A percentile compares a stretch with the other conserved stretches of the same genome.
Evolutionary conservation across 1,140 invertebrate species (phyloP).

Genomic region (Mamestra configurata): DNA sequence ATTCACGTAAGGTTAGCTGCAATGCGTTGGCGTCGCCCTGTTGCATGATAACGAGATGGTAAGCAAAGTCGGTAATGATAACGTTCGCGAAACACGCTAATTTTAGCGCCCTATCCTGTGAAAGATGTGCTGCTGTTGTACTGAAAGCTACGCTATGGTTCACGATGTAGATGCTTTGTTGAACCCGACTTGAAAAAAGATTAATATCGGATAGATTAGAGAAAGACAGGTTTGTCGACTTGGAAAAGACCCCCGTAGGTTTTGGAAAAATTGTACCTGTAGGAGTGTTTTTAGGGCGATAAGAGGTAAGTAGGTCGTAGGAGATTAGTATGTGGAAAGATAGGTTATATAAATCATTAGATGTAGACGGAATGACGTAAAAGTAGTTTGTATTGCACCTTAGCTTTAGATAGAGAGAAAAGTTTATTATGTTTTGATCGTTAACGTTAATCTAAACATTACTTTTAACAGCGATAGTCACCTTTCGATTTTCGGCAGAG

Average conservation of each 20-base stretch:
- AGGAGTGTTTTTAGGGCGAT: too few species aligned
- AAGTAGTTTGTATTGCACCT: too few species aligned
- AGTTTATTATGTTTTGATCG: background rate
- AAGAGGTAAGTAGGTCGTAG: too few species aligned
- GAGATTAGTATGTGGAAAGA: too few species aligned
- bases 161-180: background rate
- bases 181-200: too few species aligned
- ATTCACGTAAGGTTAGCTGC: background rate
- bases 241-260: too few species aligned
- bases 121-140: background rate
- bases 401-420: too few species aligned
- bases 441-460: background rate
- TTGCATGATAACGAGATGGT: background rate
- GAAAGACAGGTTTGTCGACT: too few species aligned
- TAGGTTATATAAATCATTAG: too few species aligned
- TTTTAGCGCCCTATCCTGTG: conserved; percentile 19
- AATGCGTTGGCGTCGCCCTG: background rate
- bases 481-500: background rate
- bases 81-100: conserved; percentile 1
- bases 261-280: too few species aligned
- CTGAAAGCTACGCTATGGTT: background rate
- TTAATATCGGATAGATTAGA: background rate
- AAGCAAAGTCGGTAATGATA: background rate
- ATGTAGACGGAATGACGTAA: background rate
- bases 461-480: conserved; percentile 14